Evolutionary conservation across 2,797 vertebrate genomes (phyloP).

Genomic region (Falco novaeseelandiae): DNA sequence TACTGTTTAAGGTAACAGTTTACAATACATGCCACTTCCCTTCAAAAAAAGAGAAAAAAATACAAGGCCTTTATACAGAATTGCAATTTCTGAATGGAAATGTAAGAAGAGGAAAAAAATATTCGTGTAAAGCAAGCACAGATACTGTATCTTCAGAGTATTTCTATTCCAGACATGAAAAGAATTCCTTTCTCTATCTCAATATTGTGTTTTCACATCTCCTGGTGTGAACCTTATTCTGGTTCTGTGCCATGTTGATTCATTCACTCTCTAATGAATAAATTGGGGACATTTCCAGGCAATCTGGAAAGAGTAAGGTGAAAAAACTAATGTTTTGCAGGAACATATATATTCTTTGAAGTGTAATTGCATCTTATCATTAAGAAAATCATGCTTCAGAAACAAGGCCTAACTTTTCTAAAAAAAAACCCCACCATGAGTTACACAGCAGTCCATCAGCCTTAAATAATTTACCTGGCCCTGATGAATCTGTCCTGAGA

Average conservation of each 20-base stretch:
- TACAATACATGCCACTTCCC: background rate
- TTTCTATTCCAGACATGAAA: background rate
- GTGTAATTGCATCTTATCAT: background rate
- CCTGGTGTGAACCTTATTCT: background rate
- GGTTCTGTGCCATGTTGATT: background rate
- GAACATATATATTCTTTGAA: background rate
- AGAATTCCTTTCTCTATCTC: background rate
- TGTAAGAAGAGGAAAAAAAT: background rate
- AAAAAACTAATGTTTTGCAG: background rate
- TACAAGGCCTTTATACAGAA: background rate
- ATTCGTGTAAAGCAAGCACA: background rate
- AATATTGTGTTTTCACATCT: conserved; percentile 3
- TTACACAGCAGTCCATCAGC: background rate
- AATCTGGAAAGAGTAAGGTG: background rate
- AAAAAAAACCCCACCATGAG: background rate
- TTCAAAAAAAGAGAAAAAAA: background rate
- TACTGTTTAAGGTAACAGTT: background rate
- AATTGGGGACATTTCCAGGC: background rate
- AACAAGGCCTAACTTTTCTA: background rate
- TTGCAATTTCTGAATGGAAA: background rate
- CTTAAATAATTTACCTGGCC: background rate
- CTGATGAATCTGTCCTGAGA: background rate
- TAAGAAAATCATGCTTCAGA: background rate
- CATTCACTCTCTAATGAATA: background rate
- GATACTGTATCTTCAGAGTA: background rate